These are phyloP conservation scores for Mylabris phalerata DNA, from an alignment of 1,140 invertebrate species.

Conservation along the genomic window DNA sequence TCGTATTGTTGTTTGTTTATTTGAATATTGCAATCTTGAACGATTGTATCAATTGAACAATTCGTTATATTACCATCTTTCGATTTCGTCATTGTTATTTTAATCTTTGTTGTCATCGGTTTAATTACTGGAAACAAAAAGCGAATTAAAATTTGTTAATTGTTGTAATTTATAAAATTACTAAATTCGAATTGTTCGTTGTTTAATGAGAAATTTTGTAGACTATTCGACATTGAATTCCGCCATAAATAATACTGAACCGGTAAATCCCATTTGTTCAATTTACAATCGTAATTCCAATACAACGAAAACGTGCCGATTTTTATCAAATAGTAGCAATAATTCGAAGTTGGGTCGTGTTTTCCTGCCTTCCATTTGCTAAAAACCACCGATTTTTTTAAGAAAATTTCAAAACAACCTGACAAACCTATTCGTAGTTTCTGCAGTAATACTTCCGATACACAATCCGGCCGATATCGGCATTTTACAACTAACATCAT, in stretches of 20 bases:
- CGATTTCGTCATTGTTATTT: constrained; percentile 69
- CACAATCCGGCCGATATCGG: constrained; percentile 72
- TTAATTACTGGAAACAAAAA: constrained; percentile 35
- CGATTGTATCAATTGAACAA: constrained; percentile 64
- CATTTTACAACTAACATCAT: constrained; percentile 58
- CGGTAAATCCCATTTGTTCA: constrained; percentile 50
- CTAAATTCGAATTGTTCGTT: constrained; percentile 40
- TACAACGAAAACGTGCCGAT: constrained; percentile 71
- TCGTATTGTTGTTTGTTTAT: constrained; percentile 67
- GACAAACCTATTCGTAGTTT: constrained; percentile 69
- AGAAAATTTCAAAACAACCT: constrained; percentile 2
- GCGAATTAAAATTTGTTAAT: not conserved
- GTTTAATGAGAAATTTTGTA: constrained; percentile 71
- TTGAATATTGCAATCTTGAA: constrained; percentile 71
- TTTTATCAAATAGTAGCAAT: constrained; percentile 71
- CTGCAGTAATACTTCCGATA: constrained; percentile 68
- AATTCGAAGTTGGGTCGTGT: constrained; percentile 53
- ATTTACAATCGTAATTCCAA: constrained; percentile 60
- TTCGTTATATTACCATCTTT: constrained; percentile 55
- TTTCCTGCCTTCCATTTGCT: constrained; percentile 76
- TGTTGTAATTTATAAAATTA: constrained; percentile 18
- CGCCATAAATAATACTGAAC: constrained; percentile 59
- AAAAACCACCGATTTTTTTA: constrained; percentile 9
- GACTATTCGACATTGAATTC: constrained; percentile 60
- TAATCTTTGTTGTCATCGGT: constrained; percentile 62